Conservation (phyloP, 2,113 vertebrate species). For the Varanus komodoensis region DNA sequence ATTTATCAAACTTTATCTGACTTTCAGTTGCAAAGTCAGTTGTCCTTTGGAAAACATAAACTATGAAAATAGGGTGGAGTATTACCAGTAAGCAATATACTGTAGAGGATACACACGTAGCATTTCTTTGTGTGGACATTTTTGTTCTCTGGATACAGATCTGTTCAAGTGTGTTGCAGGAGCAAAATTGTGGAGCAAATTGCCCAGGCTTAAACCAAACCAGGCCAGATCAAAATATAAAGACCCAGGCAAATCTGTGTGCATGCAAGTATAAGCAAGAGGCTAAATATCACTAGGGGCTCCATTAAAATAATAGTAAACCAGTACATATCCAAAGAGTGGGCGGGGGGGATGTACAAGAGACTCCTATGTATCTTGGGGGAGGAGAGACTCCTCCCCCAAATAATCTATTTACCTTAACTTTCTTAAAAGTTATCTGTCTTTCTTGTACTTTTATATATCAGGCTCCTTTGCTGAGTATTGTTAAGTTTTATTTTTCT, state of each 20-base stretch:
- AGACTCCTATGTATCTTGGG: slow-evolving; percentile 44
- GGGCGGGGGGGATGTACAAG: neutral
- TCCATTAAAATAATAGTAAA: slow-evolving; percentile 68
- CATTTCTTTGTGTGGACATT: neutral
- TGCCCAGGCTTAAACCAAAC: slow-evolving; percentile 22
- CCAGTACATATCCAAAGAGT: slow-evolving; percentile 47
- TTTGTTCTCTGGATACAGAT: slow-evolving; percentile 34
- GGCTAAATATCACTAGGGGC: slow-evolving; percentile 52
- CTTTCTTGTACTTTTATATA: slow-evolving; percentile 32
- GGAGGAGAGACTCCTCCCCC: no score
- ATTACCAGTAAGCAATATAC: neutral
- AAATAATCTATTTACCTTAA: slow-evolving; percentile 64
- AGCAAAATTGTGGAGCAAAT: slow-evolving; percentile 37
- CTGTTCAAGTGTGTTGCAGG: slow-evolving; percentile 62
- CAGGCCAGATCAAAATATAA: neutral
- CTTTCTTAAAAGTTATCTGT: slow-evolving; percentile 57
- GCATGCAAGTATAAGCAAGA: slow-evolving; percentile 63
- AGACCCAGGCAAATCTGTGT: slow-evolving; percentile 52
- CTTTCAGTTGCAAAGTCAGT: neutral
- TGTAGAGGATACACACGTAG: neutral
- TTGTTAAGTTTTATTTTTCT: slow-evolving; percentile 40
- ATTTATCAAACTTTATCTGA: neutral
- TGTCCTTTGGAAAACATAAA: neutral
- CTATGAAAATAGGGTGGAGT: neutral
- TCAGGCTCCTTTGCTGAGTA: slow-evolving; percentile 32